Percentiles rank a stretch among this genome's conserved stretches.
These are phyloP conservation scores for Hyles vespertilio DNA, from an alignment of 1,140 invertebrate genomes.

Conservation along the genomic window DNA sequence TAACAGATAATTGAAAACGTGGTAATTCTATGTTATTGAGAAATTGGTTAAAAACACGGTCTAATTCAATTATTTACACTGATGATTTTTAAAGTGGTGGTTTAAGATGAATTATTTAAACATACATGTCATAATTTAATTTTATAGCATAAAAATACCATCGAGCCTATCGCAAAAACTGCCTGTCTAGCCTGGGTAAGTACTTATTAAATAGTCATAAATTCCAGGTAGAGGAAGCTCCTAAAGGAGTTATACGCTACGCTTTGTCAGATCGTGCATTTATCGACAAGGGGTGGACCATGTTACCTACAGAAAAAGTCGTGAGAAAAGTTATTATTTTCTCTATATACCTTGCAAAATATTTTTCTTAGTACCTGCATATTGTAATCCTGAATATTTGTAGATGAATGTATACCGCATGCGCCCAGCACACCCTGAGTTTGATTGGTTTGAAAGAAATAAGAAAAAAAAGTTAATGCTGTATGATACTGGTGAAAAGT, in stretches of 20 bases:
- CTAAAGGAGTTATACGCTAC: constrained; percentile 55
- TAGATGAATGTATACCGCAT: constrained; percentile 68
- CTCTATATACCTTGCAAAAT: constrained; percentile 4
- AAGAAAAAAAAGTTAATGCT: constrained; percentile 49
- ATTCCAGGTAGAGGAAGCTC: constrained; percentile 28
- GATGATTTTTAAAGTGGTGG: too few relatives aligned
- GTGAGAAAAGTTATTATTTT: constrained; percentile 50
- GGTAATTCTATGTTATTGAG: too few relatives aligned
- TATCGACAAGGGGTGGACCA: constrained; percentile 70
- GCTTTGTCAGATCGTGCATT: constrained; percentile 59
- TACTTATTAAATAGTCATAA: too few relatives aligned
- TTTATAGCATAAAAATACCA: too few relatives aligned
- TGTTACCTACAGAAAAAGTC: constrained; percentile 65
- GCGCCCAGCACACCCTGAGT: constrained; percentile 62
- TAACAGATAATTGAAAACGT: too few relatives aligned
- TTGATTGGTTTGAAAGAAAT: constrained; percentile 64
- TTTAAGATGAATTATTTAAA: too few relatives aligned
- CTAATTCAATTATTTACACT: too few relatives aligned
- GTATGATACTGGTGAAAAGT: constrained; percentile 55
- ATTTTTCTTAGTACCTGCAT: neutral
- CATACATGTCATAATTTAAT: too few relatives aligned
- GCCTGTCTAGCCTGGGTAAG: too few relatives aligned
- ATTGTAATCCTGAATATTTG: neutral
- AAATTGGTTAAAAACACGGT: too few relatives aligned
- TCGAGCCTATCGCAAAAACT: too few relatives aligned